phyloP scores from a whole-genome alignment of 2,113 vertebrate genomes.

The Sinosuthora webbiana region DNA sequence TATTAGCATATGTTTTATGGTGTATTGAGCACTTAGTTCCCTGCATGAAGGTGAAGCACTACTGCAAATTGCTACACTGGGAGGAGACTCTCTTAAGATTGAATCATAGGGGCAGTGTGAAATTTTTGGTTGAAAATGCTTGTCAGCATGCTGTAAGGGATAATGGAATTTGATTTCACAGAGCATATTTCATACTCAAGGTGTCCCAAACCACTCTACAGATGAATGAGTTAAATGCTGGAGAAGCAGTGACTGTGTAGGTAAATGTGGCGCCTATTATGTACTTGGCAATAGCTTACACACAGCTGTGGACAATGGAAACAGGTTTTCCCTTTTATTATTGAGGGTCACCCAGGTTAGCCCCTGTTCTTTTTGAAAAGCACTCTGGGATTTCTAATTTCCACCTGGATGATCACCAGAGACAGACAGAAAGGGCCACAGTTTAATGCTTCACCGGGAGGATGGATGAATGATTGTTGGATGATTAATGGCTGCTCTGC shows the following conservation, averaged over 20 bases:
- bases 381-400: conserved; percentile 72
- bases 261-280: conserved; percentile 56
- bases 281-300: conserved; percentile 14
- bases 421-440: conserved; percentile 62
- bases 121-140: conserved; percentile 53
- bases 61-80: not conserved
- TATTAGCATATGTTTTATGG: not conserved
- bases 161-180: conserved; percentile 61
- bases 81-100: conserved; percentile 19
- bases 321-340: conserved; percentile 57
- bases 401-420: conserved; percentile 66
- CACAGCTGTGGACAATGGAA: conserved; percentile 63
- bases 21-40: not conserved
- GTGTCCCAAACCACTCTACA: conserved; percentile 45
- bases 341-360: conserved; percentile 49
- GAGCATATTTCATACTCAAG: conserved; percentile 30
- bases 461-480: conserved; percentile 64
- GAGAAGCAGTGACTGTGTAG: conserved; percentile 1
- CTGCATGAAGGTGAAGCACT: not conserved
- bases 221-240: conserved; percentile 41
- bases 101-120: conserved; percentile 22
- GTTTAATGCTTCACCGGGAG: conserved; percentile 62
- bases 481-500: conserved; percentile 68
- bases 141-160: conserved; percentile 18
- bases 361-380: conserved; percentile 62